These are phyloP conservation scores for Herpetotheres cachinnans DNA, from an alignment of 2,113 vertebrate genomes.

Conservation along the genomic window DNA sequence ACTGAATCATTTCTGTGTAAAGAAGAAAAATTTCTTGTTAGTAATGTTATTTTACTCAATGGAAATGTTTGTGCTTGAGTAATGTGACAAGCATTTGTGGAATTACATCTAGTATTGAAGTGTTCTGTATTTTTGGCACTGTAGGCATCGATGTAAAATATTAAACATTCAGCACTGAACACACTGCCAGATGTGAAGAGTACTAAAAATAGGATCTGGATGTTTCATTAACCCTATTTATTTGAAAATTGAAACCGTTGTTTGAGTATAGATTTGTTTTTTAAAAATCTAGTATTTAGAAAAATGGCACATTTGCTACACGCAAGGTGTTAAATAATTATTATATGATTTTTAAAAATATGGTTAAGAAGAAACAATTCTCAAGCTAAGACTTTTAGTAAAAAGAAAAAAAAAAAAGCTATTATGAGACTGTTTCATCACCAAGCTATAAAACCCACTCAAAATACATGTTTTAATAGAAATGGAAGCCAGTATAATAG, in stretches of 20 bases:
- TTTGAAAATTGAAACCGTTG: not conserved
- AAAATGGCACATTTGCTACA: not conserved
- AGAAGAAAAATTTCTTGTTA: not conserved
- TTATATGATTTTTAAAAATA: not conserved
- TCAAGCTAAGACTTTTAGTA: not conserved
- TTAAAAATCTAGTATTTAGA: not conserved
- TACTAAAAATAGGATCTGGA: not conserved
- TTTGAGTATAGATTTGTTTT: not conserved
- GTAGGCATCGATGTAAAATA: not conserved
- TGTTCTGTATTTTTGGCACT: not conserved
- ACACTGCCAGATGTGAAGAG: not conserved
- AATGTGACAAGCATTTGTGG: not conserved
- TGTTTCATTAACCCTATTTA: not conserved
- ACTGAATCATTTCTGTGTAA: not conserved
- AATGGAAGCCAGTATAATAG: not conserved
- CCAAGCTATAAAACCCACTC: not conserved
- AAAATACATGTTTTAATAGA: slow-evolving; percentile 23
- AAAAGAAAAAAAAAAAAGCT: not conserved
- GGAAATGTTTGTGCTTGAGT: not conserved
- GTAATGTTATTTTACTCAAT: not conserved
- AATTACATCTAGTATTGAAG: not conserved
- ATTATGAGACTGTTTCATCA: not conserved
- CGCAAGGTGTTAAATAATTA: not conserved
- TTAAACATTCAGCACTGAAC: not conserved
- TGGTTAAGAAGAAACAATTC: not conserved